A percentile compares a stretch with the other conserved stretches of the same genome.
phyloP scores from a whole-genome alignment of 2,113 vertebrate genomes.

The Chauna torquata region DNA sequence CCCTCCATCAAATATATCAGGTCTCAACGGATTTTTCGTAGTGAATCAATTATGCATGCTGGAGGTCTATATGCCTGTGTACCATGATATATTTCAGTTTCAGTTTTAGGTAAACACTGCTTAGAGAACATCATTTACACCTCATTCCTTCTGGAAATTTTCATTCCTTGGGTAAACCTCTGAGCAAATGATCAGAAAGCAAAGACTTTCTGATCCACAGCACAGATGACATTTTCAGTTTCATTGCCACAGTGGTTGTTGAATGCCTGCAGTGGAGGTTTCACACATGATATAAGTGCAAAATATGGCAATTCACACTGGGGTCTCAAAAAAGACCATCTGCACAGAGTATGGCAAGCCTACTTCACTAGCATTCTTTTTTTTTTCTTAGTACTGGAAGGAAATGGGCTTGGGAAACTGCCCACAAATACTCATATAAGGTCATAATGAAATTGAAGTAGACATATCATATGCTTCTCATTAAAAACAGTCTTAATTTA shows the following conservation, averaged over 20 bases:
- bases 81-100: background rate
- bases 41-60: background rate
- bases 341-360: background rate
- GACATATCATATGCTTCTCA: background rate
- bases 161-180: background rate
- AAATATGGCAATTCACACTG: background rate
- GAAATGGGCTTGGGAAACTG: background rate
- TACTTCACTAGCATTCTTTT: background rate
- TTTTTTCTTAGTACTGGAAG: background rate
- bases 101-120: background rate
- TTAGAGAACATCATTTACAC: background rate
- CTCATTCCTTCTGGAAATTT: background rate
- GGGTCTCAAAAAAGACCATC: background rate
- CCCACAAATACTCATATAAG: background rate
- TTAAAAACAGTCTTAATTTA: background rate
- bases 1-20: background rate
- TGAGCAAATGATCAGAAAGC: too few species aligned
- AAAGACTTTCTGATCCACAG: background rate
- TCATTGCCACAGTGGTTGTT: background rate
- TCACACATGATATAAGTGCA: background rate
- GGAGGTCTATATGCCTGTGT: background rate
- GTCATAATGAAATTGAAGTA: background rate
- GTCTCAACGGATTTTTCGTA: background rate
- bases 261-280: background rate
- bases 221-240: background rate